Evolutionary conservation across 2,888 invertebrate species (phyloP).

Genomic region (Cephus sareptanus): DNA sequence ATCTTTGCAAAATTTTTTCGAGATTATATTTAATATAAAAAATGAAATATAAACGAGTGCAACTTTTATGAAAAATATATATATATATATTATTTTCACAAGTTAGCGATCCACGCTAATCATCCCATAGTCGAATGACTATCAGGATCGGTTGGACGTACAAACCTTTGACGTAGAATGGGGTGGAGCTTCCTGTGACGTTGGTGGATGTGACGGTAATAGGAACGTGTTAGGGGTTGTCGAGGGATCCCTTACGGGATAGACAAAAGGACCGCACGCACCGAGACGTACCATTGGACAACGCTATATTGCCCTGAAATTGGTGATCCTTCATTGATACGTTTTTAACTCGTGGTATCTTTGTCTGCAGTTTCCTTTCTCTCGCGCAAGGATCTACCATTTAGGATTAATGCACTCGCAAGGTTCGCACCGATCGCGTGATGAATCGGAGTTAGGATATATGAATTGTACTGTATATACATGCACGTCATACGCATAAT

Average conservation of each 20-base stretch:
- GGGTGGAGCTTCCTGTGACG: constrained; percentile 21
- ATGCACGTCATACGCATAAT: neutral
- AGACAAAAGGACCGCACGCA: constrained; percentile 63
- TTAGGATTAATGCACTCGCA: neutral
- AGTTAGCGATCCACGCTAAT: constrained; percentile 54
- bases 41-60: neutral
- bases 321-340: constrained; percentile 10
- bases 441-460: neutral
- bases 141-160: constrained; percentile 40
- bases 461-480: neutral
- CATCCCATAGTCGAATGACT: constrained; percentile 50
- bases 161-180: constrained; percentile 30
- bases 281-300: constrained; percentile 59
- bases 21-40: too few relatives aligned
- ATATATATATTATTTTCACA: constrained; percentile 34
- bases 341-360: constrained; percentile 24
- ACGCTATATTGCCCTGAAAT: constrained; percentile 55
- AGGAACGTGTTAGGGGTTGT: constrained; percentile 62
- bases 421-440: neutral
- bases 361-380: neutral
- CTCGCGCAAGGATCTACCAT: neutral
- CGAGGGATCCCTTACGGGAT: constrained; percentile 55
- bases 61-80: neutral
- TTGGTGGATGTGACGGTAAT: constrained; percentile 51
- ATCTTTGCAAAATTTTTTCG: too few relatives aligned